Conservation (phyloP, 1,140 invertebrate species). For the Drosophila asahinai region DNA sequence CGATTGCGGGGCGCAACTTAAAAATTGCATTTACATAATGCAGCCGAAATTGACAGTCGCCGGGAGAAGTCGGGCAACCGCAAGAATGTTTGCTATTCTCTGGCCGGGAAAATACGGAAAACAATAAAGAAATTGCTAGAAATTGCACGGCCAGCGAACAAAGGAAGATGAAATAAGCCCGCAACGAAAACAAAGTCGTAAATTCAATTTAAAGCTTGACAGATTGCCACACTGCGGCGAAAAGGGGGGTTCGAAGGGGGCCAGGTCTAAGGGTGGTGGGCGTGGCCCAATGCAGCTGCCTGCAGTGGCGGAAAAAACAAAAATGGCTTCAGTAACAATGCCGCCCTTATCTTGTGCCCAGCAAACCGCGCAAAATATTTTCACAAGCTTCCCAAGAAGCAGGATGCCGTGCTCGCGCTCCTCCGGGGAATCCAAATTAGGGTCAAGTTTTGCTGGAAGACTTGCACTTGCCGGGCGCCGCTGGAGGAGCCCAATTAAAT, state of each 20-base stretch:
- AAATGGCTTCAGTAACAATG: constrained; percentile 65
- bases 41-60: constrained; percentile 66
- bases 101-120: constrained; percentile 54
- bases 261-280: constrained; percentile 9
- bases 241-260: neutral
- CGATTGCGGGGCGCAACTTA: constrained; percentile 31
- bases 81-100: constrained; percentile 62
- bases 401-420: neutral
- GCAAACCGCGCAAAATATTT: constrained; percentile 63
- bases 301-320: constrained; percentile 24
- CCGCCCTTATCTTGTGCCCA: constrained; percentile 48
- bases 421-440: constrained; percentile 54
- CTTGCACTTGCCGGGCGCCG: constrained; percentile 53
- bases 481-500: constrained; percentile 65
- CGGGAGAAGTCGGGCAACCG: constrained; percentile 2
- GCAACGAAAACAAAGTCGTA: constrained; percentile 82
- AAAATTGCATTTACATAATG: constrained; percentile 80
- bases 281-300: constrained; percentile 37
- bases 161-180: constrained; percentile 74
- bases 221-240: constrained; percentile 74
- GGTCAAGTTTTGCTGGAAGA: constrained; percentile 66
- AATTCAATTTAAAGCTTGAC: constrained; percentile 84
- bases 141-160: constrained; percentile 43
- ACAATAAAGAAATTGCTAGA: constrained; percentile 58
- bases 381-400: constrained; percentile 1